phyloP scores from a whole-genome alignment of 2,797 vertebrate species.

The Microchirus variegatus region DNA sequence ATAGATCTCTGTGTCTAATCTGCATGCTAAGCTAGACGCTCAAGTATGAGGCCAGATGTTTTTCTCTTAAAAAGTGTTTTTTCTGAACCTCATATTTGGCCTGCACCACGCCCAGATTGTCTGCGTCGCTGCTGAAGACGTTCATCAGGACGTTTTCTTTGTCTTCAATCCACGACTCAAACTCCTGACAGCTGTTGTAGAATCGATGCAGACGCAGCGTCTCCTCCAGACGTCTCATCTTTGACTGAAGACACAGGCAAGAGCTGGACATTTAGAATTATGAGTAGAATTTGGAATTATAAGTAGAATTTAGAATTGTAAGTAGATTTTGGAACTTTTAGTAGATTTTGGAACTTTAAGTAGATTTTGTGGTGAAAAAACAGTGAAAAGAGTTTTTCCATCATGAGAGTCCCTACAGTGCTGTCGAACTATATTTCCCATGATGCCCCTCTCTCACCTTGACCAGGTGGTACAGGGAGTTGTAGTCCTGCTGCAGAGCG shows the following conservation, averaged over 20 bases:
- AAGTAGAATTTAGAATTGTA: too few relatives aligned
- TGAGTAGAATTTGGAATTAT: too few relatives aligned
- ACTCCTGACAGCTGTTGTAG: slow-evolving; percentile 85
- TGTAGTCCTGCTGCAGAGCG: slow-evolving; percentile 78
- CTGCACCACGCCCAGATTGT: slow-evolving; percentile 81
- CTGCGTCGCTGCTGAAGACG: slow-evolving; percentile 76
- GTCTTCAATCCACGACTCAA: slow-evolving; percentile 90
- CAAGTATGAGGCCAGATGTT: too few relatives aligned
- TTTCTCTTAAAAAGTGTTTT: too few relatives aligned
- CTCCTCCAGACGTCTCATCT: slow-evolving; percentile 83
- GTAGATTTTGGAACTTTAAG: too few relatives aligned
- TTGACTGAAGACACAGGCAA: slow-evolving; percentile 69
- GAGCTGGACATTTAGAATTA: too few relatives aligned
- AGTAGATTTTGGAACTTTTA: too few relatives aligned
- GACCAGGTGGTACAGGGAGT: slow-evolving; percentile 71
- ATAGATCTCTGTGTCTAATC: too few relatives aligned
- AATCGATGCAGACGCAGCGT: slow-evolving; percentile 84
- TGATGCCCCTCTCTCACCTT: slow-evolving; percentile 68
- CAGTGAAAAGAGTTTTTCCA: too few relatives aligned
- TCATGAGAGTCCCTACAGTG: too few relatives aligned
- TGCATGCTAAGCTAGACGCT: too few relatives aligned
- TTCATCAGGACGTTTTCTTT: slow-evolving; percentile 85
- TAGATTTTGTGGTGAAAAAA: too few relatives aligned
- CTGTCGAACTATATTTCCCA: slow-evolving; percentile 9
- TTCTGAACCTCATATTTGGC: slow-evolving; percentile 87